These are phyloP conservation scores for Bergia puertoricense DNA, from an alignment of 92 coral and sea anemone species.

Conservation along the genomic window DNA sequence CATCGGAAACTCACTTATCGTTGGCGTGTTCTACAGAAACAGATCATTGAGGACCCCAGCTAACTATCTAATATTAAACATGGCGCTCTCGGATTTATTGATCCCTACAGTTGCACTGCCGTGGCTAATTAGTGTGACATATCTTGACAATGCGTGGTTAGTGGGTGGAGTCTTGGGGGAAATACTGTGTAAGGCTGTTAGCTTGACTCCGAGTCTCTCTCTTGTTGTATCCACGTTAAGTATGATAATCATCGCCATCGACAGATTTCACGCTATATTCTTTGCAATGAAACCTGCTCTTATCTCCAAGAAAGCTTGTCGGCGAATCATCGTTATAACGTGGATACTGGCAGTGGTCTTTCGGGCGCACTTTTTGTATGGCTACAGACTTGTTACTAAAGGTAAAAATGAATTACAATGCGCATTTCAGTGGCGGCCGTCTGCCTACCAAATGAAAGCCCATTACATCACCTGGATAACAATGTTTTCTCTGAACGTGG, in stretches of 20 bases:
- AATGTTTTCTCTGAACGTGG: slow-evolving; percentile 23
- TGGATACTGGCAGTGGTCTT: slow-evolving; percentile 20
- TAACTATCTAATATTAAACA: slow-evolving; percentile 29
- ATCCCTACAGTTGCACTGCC: slow-evolving; percentile 16
- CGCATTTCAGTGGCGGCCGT: slow-evolving; percentile 18
- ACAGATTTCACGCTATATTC: slow-evolving; percentile 34
- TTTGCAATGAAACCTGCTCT: slow-evolving; percentile 38
- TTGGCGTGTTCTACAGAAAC: slow-evolving; percentile 17
- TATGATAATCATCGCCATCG: slow-evolving; percentile 33
- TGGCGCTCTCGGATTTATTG: slow-evolving; percentile 30
- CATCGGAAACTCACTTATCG: slow-evolving; percentile 14
- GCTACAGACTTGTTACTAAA: slow-evolving; percentile 23
- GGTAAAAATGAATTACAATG: slow-evolving; percentile 12
- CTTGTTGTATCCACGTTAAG: slow-evolving; percentile 33
- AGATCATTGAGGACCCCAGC: slow-evolving; percentile 24
- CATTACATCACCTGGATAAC: slow-evolving; percentile 33
- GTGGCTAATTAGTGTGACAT: slow-evolving; percentile 25
- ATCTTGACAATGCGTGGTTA: slow-evolving; percentile 16
- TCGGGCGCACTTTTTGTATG: slow-evolving; percentile 38
- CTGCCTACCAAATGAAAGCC: background rate
- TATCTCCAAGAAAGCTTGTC: slow-evolving; percentile 23
- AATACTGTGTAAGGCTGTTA: slow-evolving; percentile 11
- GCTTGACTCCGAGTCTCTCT: slow-evolving; percentile 11
- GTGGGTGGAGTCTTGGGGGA: slow-evolving; percentile 19
- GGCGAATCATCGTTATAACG: background rate